Percentiles rank a stretch among this genome's conserved stretches.
These are phyloP conservation scores for Cremastinae sp. DNA, from an alignment of 2,888 invertebrate species.

Conservation along the genomic window DNA sequence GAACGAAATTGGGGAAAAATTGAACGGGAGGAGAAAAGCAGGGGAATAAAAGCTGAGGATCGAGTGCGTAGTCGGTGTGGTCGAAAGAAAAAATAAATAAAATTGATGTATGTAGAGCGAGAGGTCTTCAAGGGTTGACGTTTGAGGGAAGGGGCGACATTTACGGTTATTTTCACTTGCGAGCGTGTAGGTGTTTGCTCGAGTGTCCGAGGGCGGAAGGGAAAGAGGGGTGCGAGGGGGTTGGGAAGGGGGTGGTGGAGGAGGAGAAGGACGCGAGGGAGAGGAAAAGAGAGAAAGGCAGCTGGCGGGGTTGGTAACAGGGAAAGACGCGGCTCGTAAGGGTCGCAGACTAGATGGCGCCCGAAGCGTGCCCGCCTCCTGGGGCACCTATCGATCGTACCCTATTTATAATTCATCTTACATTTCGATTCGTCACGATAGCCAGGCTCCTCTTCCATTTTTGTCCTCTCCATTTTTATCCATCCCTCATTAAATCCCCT, in stretches of 20 bases:
- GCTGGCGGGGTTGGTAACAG: slow-evolving; percentile 66
- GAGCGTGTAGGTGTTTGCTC: slow-evolving; percentile 1
- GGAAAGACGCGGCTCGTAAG: slow-evolving; percentile 66
- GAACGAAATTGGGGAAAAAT: not conserved
- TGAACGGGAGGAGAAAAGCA: not conserved
- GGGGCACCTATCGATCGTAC: slow-evolving; percentile 77
- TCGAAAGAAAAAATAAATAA: slow-evolving; percentile 2
- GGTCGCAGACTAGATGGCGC: slow-evolving; percentile 78
- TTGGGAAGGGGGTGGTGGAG: not conserved
- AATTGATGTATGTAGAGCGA: slow-evolving; percentile 25
- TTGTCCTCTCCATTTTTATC: slow-evolving; percentile 41
- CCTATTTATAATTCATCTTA: slow-evolving; percentile 78
- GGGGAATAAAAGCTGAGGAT: slow-evolving; percentile 7
- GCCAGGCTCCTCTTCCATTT: slow-evolving; percentile 64
- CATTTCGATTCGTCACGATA: slow-evolving; percentile 75
- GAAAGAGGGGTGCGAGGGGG: not conserved
- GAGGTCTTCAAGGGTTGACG: slow-evolving; percentile 24
- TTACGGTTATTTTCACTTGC: slow-evolving; percentile 13
- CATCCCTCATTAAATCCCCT: not conserved
- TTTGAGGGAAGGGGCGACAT: slow-evolving; percentile 13
- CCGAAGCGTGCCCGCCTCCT: slow-evolving; percentile 68
- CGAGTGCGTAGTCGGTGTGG: not conserved
- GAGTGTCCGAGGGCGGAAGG: not conserved
- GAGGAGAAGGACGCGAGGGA: slow-evolving; percentile 18
- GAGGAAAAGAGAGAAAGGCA: slow-evolving; percentile 35